phyloP scores from a whole-genome alignment of 53 echinoderm and acorn worm genomes.

The Arbacia lixula region DNA sequence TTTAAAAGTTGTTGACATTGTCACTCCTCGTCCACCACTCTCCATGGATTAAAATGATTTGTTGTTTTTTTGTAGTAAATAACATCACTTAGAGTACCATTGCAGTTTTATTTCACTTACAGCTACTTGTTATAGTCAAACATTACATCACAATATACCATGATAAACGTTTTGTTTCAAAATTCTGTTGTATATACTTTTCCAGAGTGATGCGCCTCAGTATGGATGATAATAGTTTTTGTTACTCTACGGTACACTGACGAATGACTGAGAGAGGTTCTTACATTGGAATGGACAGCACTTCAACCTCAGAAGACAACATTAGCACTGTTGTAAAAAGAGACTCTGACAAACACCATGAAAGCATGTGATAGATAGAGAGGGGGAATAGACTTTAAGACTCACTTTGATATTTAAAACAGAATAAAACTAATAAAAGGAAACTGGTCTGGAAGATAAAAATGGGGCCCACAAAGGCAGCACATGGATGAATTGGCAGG shows the following conservation, averaged over 20 bases:
- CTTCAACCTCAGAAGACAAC: conserved; percentile 20
- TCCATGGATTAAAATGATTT: conserved; percentile 35
- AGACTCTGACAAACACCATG: not conserved
- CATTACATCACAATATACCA: too few species aligned
- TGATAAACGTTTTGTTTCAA: too few species aligned
- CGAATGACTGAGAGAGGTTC: too few species aligned
- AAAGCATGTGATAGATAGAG: not conserved
- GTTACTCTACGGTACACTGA: too few species aligned
- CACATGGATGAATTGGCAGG: conserved; percentile 49
- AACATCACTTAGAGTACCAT: conserved; percentile 27
- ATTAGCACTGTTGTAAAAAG: conserved; percentile 9
- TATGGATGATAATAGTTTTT: too few species aligned
- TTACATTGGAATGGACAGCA: conserved; percentile 25
- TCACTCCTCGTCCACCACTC: not conserved
- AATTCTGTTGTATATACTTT: too few species aligned
- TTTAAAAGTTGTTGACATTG: conserved; percentile 17
- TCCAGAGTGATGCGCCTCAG: too few species aligned
- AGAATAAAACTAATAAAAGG: not conserved
- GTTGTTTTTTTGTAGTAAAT: too few species aligned
- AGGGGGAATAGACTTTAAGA: conserved; percentile 8
- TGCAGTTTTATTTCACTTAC: conserved; percentile 29
- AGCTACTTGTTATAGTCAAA: conserved; percentile 11
- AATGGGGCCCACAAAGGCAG: conserved; percentile 49
- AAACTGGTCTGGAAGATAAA: conserved; percentile 52
- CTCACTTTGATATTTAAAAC: not conserved